Percentiles rank a stretch among this genome's conserved stretches.
Conservation (phyloP, 2,113 vertebrate genomes). For the Centropus bengalensis region DNA sequence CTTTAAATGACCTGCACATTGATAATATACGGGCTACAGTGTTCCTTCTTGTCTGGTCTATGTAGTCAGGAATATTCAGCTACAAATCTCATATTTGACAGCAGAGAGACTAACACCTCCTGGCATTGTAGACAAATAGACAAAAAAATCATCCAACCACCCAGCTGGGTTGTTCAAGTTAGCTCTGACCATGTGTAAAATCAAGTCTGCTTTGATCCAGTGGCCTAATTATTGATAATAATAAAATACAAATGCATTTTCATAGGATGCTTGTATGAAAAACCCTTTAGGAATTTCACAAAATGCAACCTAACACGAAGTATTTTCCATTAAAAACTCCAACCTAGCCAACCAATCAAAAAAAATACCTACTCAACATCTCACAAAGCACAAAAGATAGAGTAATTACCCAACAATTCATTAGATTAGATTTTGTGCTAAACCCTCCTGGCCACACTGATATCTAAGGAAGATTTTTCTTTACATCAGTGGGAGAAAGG, state of each 20-base stretch:
- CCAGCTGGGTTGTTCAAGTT: background rate
- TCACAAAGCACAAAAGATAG: background rate
- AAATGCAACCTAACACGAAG: background rate
- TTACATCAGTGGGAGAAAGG: background rate
- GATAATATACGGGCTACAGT: background rate
- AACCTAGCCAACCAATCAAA: too few species aligned
- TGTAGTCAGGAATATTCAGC: background rate
- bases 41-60: background rate
- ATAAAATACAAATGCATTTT: background rate
- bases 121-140: background rate
- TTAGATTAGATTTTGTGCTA: background rate
- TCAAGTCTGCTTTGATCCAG: background rate
- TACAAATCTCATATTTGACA: background rate
- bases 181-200: background rate
- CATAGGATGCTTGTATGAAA: background rate
- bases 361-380: background rate
- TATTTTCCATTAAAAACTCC: background rate
- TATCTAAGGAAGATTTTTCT: constrained; percentile 9
- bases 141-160: background rate
- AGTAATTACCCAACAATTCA: background rate
- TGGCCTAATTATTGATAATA: background rate
- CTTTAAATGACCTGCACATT: background rate
- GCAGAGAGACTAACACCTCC: background rate
- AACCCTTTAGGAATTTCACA: background rate
- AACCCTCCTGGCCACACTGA: background rate